These are phyloP conservation scores for Panagrolaimus sp. DNA, from an alignment of 1,140 invertebrate species.

Conservation along the genomic window DNA sequence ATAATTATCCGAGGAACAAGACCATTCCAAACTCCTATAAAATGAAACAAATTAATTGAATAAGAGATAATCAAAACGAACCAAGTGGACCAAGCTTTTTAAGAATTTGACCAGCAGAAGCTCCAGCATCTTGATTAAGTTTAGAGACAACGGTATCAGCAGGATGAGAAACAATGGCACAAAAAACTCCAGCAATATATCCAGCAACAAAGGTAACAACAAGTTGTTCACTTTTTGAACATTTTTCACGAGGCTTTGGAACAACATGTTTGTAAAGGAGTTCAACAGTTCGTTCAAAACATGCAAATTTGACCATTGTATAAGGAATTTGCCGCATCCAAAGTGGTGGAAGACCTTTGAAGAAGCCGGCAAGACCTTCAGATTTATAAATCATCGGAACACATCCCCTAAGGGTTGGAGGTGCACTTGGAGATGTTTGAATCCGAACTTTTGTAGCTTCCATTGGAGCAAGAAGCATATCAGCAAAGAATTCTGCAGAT, in stretches of 20 bases:
- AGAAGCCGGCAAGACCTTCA: constrained; percentile 65
- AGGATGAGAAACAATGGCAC: constrained; percentile 95
- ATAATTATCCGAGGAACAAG: constrained; percentile 93
- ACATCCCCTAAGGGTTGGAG: constrained; percentile 79
- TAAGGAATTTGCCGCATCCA: constrained; percentile 97
- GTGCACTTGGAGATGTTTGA: constrained; percentile 91
- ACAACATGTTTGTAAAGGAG: constrained; percentile 82
- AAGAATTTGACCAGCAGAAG: constrained; percentile 71
- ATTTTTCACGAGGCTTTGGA: constrained; percentile 84
- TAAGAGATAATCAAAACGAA: constrained; percentile 46
- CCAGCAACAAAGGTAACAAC: constrained; percentile 92
- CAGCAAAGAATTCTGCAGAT: constrained; percentile 96
- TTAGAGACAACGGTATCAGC: constrained; percentile 98
- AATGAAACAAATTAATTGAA: background rate
- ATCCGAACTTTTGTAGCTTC: constrained; percentile 94
- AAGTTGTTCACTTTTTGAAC: constrained; percentile 86
- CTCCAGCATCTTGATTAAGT: constrained; percentile 85
- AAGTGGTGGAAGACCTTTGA: constrained; percentile 74
- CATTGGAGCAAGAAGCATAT: constrained; percentile 92
- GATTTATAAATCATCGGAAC: constrained; percentile 72
- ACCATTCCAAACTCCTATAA: constrained; percentile 83
- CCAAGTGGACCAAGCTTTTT: constrained; percentile 70
- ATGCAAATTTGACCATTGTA: constrained; percentile 99
- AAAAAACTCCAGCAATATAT: constrained; percentile 99
- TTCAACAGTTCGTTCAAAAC: constrained; percentile 96